These are phyloP conservation scores for Gracilinanus agilis DNA, from an alignment of 2,113 vertebrate genomes.

Conservation along the genomic window DNA sequence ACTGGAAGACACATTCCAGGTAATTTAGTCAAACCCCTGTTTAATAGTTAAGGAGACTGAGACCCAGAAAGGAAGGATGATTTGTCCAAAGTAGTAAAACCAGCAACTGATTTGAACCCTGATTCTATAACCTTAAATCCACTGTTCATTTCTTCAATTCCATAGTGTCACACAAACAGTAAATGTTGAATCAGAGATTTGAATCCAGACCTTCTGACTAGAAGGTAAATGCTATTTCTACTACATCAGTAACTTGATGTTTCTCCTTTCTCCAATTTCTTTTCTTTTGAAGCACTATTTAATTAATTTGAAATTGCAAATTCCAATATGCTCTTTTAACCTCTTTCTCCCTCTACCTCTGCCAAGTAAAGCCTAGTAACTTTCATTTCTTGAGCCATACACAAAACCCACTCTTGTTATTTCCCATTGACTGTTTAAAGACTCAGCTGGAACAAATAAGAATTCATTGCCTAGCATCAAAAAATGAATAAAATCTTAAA, in stretches of 20 bases:
- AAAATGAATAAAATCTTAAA: constrained; percentile 11
- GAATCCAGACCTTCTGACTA: neutral
- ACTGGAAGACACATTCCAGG: neutral
- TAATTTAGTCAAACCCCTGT: neutral
- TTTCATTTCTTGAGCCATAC: constrained; percentile 16
- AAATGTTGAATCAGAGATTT: neutral
- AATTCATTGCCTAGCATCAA: neutral
- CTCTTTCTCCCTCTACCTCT: neutral
- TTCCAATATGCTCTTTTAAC: neutral
- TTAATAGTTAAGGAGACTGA: neutral
- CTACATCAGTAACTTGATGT: neutral
- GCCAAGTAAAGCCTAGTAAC: constrained; percentile 3
- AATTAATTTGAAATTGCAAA: neutral
- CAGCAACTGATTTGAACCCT: neutral
- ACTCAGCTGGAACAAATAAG: neutral
- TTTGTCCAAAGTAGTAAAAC: neutral
- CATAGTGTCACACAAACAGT: neutral
- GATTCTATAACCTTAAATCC: neutral
- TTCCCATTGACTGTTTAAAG: neutral
- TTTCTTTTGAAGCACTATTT: neutral
- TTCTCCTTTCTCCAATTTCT: neutral
- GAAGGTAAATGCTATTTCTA: neutral
- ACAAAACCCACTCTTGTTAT: constrained; percentile 14
- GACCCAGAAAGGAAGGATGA: neutral
- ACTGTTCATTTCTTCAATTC: neutral